A percentile compares a stretch with the other conserved stretches of the same genome.
Conservation (phyloP, 2,113 vertebrate genomes). For the Melanocharis versteri region DNA sequence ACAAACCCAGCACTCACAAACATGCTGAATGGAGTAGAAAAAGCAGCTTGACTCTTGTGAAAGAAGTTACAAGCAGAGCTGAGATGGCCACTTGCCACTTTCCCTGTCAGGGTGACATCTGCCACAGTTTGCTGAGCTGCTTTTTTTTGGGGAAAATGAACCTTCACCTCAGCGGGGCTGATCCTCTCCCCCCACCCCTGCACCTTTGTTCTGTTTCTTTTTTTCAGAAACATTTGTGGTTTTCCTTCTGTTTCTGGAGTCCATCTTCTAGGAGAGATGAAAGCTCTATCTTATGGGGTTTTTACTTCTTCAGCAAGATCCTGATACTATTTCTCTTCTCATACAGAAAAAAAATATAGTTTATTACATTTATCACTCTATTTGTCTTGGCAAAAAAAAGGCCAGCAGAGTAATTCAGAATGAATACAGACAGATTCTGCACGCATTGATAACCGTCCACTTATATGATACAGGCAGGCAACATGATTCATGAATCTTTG, state of each 20-base stretch:
- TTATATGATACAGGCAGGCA: background rate
- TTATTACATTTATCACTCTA: conserved; percentile 18
- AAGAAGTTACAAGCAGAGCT: conserved; percentile 43
- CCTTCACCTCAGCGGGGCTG: background rate
- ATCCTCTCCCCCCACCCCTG: background rate
- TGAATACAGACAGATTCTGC: background rate
- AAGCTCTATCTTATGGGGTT: background rate
- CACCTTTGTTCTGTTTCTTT: background rate
- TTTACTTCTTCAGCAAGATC: background rate
- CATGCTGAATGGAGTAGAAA: conserved; percentile 33
- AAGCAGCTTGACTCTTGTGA: conserved; percentile 34
- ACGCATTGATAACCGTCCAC: background rate
- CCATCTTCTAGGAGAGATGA: background rate
- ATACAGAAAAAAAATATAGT: background rate
- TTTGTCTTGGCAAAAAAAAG: conserved; percentile 39
- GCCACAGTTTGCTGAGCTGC: background rate
- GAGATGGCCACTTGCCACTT: conserved; percentile 27
- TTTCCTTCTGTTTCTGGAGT: background rate
- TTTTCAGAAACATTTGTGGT: background rate
- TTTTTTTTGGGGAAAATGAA: background rate
- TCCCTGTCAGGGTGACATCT: conserved; percentile 49
- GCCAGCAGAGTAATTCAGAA: conserved; percentile 4
- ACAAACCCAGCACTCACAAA: conserved; percentile 65
- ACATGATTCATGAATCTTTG: background rate
- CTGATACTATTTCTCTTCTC: background rate